Evolutionary conservation across 2,888 invertebrate species (phyloP).

Genomic region (Ormyrus nitidulus): DNA sequence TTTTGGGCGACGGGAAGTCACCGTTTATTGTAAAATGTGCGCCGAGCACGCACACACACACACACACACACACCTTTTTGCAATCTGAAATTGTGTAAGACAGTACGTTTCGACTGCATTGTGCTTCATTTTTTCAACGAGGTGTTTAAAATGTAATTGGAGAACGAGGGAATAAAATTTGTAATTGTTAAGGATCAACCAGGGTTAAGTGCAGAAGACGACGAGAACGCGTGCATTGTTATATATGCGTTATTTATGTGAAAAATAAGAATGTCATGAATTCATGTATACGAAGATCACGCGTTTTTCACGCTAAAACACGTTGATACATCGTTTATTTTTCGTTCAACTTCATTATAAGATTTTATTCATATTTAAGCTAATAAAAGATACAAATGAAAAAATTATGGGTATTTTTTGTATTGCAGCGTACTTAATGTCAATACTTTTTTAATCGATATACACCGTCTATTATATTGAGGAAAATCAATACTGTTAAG

Average conservation of each 20-base stretch:
- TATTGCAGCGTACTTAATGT: conserved; percentile 17
- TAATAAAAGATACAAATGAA: conserved; percentile 44
- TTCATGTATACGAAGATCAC: conserved; percentile 46
- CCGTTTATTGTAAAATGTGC: conserved; percentile 32
- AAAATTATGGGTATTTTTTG: conserved; percentile 40
- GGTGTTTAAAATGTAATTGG: too few species aligned
- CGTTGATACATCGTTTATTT: conserved; percentile 35
- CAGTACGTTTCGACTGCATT: conserved; percentile 21
- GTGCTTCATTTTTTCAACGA: conserved; percentile 14
- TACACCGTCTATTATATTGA: neutral
- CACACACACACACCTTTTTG: conserved; percentile 8
- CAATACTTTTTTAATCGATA: conserved; percentile 16
- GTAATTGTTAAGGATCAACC: conserved; percentile 35
- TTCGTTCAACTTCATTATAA: conserved; percentile 48
- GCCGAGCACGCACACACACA: conserved; percentile 2
- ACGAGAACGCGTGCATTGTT: conserved; percentile 28
- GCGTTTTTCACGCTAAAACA: conserved; percentile 37
- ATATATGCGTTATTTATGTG: conserved; percentile 1
- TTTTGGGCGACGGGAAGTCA: conserved; percentile 17
- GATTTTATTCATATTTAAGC: conserved; percentile 45
- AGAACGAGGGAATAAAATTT: neutral
- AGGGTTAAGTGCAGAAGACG: conserved; percentile 32
- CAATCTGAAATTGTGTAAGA: conserved; percentile 3
- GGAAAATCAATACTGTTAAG: neutral
- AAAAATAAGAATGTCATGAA: conserved; percentile 29